Evolutionary conservation across 2,113 vertebrate genomes (phyloP).

Genomic region (Furnarius figulus): DNA sequence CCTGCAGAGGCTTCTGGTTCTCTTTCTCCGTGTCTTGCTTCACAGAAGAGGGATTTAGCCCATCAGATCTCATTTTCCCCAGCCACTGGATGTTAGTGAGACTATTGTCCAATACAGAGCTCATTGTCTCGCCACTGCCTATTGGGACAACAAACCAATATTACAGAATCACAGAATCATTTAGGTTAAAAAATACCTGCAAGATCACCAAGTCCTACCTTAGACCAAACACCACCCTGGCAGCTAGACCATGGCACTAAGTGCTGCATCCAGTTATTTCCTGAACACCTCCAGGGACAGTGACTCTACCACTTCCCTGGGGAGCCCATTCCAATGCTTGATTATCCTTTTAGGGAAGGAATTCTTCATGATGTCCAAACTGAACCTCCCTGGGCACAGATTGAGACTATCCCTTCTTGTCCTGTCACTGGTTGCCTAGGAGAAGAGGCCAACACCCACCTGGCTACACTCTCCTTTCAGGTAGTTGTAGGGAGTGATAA

Average conservation of each 20-base stretch:
- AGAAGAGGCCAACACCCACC: neutral
- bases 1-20: slow-evolving; percentile 63
- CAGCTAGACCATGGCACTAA: neutral
- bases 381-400: neutral
- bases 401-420: neutral
- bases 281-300: neutral
- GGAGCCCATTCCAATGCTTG: neutral
- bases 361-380: neutral
- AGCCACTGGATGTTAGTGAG: slow-evolving; percentile 93
- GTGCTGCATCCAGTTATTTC: neutral
- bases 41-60: slow-evolving; percentile 65
- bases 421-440: neutral
- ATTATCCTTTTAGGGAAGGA: neutral
- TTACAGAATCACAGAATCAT: neutral
- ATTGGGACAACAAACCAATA: slow-evolving; percentile 4
- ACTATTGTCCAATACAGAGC: slow-evolving; percentile 80
- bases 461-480: neutral
- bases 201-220: neutral
- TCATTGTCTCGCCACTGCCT: slow-evolving; percentile 74
- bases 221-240: neutral
- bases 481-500: neutral
- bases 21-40: slow-evolving; percentile 77
- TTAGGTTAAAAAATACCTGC: neutral
- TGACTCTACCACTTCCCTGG: neutral
- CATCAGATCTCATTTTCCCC: slow-evolving; percentile 81